Evolutionary conservation across 2,797 vertebrate species (phyloP).

Genomic region (Pipistrellus pygmaeus): DNA sequence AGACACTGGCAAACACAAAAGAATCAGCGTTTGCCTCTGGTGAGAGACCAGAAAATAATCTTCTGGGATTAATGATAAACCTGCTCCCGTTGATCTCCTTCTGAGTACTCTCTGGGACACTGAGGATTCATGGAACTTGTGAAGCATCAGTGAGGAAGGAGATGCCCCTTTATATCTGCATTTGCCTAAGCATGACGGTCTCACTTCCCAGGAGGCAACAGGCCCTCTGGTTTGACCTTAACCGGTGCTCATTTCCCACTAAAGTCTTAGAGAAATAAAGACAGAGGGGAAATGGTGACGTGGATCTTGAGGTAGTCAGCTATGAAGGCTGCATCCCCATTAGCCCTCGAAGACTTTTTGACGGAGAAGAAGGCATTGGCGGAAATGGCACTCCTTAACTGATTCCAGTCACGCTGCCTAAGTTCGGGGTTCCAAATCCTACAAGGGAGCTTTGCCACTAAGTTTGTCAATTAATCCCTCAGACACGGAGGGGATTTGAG

Average conservation of each 20-base stretch:
- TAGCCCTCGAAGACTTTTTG: not conserved
- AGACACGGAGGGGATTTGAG: conserved; percentile 58
- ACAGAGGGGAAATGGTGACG: not conserved
- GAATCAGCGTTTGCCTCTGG: not conserved
- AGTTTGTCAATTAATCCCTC: conserved; percentile 76
- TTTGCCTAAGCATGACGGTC: not conserved
- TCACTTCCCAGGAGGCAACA: not conserved
- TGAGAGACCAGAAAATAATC: conserved; percentile 41
- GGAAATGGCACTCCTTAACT: not conserved
- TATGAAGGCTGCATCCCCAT: not conserved
- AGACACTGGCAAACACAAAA: not conserved
- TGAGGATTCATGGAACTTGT: conserved; percentile 7
- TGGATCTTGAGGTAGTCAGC: not conserved
- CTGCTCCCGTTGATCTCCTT: not conserved
- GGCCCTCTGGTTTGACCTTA: not conserved
- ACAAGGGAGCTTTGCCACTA: conserved; percentile 61
- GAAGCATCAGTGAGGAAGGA: not conserved
- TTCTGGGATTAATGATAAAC: not conserved
- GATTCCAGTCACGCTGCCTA: conserved; percentile 36
- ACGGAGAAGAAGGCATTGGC: not conserved
- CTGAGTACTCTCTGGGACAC: conserved; percentile 12
- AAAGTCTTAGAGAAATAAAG: conserved; percentile 37
- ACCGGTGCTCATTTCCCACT: conserved; percentile 35
- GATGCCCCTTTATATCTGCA: not conserved
- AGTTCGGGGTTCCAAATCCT: conserved; percentile 59